Base-by-base conservation (phyloP, 37 sponge, comb jelly and placozoan species). In the Mnemiopsis leidyi region DNA sequence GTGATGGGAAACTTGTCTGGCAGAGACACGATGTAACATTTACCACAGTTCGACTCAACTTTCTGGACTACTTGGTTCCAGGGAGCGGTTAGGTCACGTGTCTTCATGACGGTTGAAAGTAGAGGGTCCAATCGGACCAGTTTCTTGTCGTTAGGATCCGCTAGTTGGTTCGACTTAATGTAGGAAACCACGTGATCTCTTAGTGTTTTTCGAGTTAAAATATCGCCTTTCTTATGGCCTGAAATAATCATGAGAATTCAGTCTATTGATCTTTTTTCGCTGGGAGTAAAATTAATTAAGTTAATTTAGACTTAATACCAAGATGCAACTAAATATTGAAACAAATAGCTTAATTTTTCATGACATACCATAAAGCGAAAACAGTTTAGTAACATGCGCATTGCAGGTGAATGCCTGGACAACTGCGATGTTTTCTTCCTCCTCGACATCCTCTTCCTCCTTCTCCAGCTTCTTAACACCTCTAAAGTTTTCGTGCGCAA, bases 401-500 rank as follows among this genome's bases (percentile, higher is more conserved):
- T 85, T 85, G 61, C 90, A 85, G 0, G 90, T 85, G 90, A 85
- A 85, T 0, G 90, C 90, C 90, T 85, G 90, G 23, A 85, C 90
- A 26, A 85, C 48, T 23, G 90, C 90, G 25, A 85, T 85, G 30
- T 85, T 40, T 39, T 85, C 90, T 26, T 85, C 90, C 26, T 85
- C 90, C 18, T 85, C 90, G 0, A 36, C 90, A 39, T 85, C 90
- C 61, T 85, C 90, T 37, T 85, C 90, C 48, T 85, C 90, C n/a
- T 39, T 85, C 48, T 85, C 90, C 90, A 85, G 48, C 29, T 37
- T 85, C 90, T 33, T 85, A 7, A 85, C 61, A 23, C 90, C 48
- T 1, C 90, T 18, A 9, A 85, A 37, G 0, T 1, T 23, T 37
- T 18, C 28, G 90, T 85, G 90, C 1, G 90, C 23, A 37, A 85